These are phyloP conservation scores for Geodia barretti DNA, from an alignment of 37 sponge, comb jelly and placozoan species.

Conservation along the genomic window DNA sequence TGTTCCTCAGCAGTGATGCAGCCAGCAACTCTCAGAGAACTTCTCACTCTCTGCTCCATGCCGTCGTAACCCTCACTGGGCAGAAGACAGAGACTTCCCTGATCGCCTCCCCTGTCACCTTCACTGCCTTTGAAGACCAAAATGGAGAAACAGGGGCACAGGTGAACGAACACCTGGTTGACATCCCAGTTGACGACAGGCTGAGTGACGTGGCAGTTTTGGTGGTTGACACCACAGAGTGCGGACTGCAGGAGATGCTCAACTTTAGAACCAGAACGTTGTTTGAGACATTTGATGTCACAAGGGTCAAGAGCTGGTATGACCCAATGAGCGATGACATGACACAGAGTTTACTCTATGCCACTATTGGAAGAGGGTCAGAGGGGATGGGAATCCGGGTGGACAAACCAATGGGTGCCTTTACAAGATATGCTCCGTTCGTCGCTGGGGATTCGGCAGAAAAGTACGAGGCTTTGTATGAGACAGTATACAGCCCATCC, in stretches of 20 bases:
- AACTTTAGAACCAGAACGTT: neutral
- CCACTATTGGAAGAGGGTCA: neutral
- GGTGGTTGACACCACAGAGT: neutral
- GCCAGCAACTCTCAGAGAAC: neutral
- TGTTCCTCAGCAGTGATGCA: slow-evolving; percentile 3
- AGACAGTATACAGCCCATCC: neutral
- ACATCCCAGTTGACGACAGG: slow-evolving; percentile 19
- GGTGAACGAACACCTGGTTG: neutral
- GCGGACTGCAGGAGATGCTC: neutral
- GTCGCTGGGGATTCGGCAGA: neutral
- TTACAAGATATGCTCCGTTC: neutral
- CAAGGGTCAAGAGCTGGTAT: neutral
- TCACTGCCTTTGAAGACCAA: neutral
- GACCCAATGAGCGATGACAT: neutral
- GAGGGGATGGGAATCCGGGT: neutral
- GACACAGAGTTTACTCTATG: neutral
- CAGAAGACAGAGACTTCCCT: slow-evolving; percentile 8
- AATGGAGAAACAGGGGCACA: neutral
- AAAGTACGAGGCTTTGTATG: neutral
- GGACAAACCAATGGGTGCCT: neutral
- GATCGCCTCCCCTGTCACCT: slow-evolving; percentile 7
- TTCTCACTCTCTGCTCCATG: neutral
- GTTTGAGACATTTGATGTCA: neutral
- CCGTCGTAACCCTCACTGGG: slow-evolving; percentile 6
- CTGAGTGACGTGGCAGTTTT: slow-evolving; percentile 22